Base-by-base conservation (phyloP, 2,888 invertebrate species). In the Palloptera scutellata region DNA sequence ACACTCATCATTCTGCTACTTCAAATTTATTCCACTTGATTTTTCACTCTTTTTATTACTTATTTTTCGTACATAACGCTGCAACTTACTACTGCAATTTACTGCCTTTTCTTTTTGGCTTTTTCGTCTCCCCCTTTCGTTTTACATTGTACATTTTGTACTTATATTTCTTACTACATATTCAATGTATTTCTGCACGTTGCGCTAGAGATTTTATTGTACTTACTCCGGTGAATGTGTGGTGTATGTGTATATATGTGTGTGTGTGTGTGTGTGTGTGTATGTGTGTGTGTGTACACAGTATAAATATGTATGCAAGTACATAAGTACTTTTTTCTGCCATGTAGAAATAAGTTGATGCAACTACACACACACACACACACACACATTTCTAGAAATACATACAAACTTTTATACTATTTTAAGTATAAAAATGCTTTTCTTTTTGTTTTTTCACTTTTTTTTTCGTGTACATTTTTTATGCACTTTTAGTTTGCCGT, bases 61-160 rank as follows among this genome's bases (percentile, higher is more conserved):
- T 30, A 4, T 30, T 30, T 2, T 30, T 30, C 6, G 30, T 30
- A 30, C 30, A 6, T 30, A 30, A 6, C 30, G 6, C 30, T 57
- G 64, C 59, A 60, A 59, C 65, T 66, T 61, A 61, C 60, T 61
- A 54, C 55, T 66, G 66, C 66, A 66, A 61, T 66, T 66, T 66
- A 57, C 61, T 57, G 61, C 15, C 57, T 59, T 42, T 64, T 57
- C 17, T 65, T 59, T 19, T 43, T 48, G 43, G 5, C 41, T 42
- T 53, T 65, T 30, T 40, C 42, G 52, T 52, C 13, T 57, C 41
- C 12, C 43, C 51, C 8, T 30, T 30, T 52, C 13, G 41, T 58
- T 15, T 54, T 52, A 10, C 42, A 12, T 41, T n/a, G 13, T 52
- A n/a, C 1, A 12, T 17, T 60, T 62, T 42, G 42, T 20, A 13